Base-by-base conservation (phyloP, 2,888 invertebrate genomes). In the Orthosia gothica region DNA sequence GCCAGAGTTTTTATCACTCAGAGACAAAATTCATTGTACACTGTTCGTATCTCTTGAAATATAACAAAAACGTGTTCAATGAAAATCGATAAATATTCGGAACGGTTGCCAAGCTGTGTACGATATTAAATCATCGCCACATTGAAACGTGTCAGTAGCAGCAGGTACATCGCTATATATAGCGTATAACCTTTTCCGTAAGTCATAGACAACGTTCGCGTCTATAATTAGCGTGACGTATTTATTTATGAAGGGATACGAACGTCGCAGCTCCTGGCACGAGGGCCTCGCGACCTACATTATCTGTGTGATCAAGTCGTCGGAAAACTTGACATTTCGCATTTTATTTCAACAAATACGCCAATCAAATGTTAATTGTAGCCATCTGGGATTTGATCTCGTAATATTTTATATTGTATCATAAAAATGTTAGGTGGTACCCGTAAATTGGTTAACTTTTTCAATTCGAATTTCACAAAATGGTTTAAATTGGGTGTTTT, bases 241-340 rank as follows among this genome's bases (percentile, higher is more conserved):
- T 93, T 92, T 92, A 92, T 94, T 93, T 91, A 92, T 89, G 90
- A 89, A 89, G 91, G 91, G 91, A 92, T 89, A 90, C 89, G 89
- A 87, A 83, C 88, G 68, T 70, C 57, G 58, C 76, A 64, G 74
- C 88, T 92, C 90, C 92, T 91, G 90, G 90, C 89, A 90, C 91
- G 89, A 83, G 84, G 89, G 87, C 91, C 90, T 88, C 91, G 90
- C 92, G 93, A 94, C 94, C 94, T 91, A 93, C 89, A 92, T 94
- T 87, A 80, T 87, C 86, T 81, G 77, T 83, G 68, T 78, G 81
- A 76, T 77, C 77, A 75, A 80, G 64, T 74, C 67, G 68, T 79
- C 80, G 77, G 73, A 74, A 81, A 82, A 79, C 61, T 63, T 70
- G 67, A 66, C 63, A 74, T 81, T 83, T 74, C 64, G 54, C 54